Evolutionary conservation across 1,140 invertebrate species (phyloP), one percentile per base, ranked within the genome.

Genomic region (Phthorimaea operculella): DNA sequence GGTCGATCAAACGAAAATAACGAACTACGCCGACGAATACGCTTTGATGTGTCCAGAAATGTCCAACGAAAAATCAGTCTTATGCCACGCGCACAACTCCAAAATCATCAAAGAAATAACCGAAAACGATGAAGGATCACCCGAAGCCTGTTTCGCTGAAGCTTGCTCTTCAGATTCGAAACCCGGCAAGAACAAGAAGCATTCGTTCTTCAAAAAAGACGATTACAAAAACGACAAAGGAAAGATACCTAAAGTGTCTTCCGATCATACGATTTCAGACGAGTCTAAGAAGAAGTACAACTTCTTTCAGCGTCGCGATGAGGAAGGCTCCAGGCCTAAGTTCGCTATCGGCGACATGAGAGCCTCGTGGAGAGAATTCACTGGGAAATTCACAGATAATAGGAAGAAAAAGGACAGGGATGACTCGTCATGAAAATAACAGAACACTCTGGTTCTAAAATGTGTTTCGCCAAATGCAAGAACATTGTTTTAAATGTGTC

Each of bases 361-460:
- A 15, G 75, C 75, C 14, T 74, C 77, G 0, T 78, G 75, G 75
- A 59, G 68, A 15, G 74, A 76, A 16, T 76, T 80, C 34, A 76
- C 74, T 54, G 73, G 69, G 0, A 76, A 72, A 47, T 77, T 74
- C 39, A 66, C 64, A 0, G 68, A 72, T 1, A 64, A 65, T 57
- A 65, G 66, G 16, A 69, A 72, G 58, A 78, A 78, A 53, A 75
- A 72, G 60, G 62, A 70, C 49, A 71, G 60, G 36, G 68, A 76
- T 50, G 64, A 64, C 14, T 66, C 61, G 21, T 28, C 21, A 28
- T 28, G 21, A 28, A 28, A 28, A 28, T 28, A 28, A 28, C 21
- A 28, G 21, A 28, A 28, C 2, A 28, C 6, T 4, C 21, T 28
- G 21, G 21, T 28, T 28, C 21, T 28, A 28, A 28, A 28, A 28